Conservation (phyloP, 2,888 invertebrate genomes). For the Tipula unca region DNA sequence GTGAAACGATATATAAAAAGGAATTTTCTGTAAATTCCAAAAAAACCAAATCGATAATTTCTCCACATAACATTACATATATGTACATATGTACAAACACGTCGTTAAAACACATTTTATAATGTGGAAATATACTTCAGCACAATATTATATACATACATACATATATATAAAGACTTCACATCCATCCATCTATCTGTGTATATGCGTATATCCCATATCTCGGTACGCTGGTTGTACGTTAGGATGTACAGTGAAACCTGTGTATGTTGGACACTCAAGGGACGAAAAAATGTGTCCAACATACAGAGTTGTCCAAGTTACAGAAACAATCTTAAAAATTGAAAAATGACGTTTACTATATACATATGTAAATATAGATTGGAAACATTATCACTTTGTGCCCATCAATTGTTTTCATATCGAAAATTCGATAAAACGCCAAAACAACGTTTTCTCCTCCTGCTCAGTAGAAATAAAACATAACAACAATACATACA, state of each 20-base stretch:
- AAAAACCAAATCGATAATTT: neutral
- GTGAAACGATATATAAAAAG: conserved; percentile 8
- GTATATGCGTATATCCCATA: too few relatives aligned
- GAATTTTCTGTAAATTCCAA: neutral
- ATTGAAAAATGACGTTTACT: too few relatives aligned
- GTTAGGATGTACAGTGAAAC: neutral
- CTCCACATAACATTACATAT: neutral
- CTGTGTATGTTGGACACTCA: neutral
- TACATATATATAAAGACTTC: neutral
- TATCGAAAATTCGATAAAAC: too few relatives aligned
- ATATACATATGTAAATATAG: too few relatives aligned
- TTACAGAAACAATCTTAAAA: too few relatives aligned
- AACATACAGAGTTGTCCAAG: too few relatives aligned
- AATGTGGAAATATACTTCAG: neutral
- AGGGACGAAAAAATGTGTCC: too few relatives aligned
- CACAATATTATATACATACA: neutral
- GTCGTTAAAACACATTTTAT: neutral
- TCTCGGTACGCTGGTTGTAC: neutral
- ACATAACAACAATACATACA: too few relatives aligned
- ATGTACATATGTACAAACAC: neutral
- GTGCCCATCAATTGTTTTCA: too few relatives aligned
- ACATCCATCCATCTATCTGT: neutral
- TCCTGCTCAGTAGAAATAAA: too few relatives aligned
- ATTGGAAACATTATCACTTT: too few relatives aligned
- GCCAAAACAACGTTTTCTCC: too few relatives aligned